These are phyloP conservation scores for Gallinago jamesoni DNA, from an alignment of 2,113 vertebrate genomes.

Conservation along the genomic window DNA sequence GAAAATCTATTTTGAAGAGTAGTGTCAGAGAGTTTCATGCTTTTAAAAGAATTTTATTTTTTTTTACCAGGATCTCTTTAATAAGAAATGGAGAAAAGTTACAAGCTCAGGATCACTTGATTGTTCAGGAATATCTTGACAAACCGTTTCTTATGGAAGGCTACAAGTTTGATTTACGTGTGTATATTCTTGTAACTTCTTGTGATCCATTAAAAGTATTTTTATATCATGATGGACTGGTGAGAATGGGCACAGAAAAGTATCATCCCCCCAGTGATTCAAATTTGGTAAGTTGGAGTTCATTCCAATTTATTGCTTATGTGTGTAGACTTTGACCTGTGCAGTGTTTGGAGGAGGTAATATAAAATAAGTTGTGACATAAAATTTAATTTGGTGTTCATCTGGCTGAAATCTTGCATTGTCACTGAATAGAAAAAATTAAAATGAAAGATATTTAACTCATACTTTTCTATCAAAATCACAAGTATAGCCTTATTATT, in stretches of 20 bases:
- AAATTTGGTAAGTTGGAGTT: slow-evolving; percentile 88
- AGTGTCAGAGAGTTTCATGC: neutral
- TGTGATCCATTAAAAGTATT: slow-evolving; percentile 96
- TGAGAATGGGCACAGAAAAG: slow-evolving; percentile 97
- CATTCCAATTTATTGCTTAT: neutral
- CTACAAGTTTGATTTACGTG: slow-evolving; percentile 97
- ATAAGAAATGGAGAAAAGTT: slow-evolving; percentile 97
- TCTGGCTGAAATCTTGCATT: neutral
- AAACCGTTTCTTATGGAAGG: slow-evolving; percentile 98
- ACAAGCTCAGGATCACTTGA: slow-evolving; percentile 95
- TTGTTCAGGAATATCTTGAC: slow-evolving; percentile 98
- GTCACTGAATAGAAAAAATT: neutral
- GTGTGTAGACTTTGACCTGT: neutral
- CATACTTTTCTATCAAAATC: neutral
- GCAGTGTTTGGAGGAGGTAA: neutral
- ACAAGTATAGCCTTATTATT: neutral
- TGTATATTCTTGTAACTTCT: slow-evolving; percentile 97
- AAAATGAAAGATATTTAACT: neutral
- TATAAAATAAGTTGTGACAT: neutral
- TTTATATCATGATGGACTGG: slow-evolving; percentile 96
- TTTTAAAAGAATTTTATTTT: slow-evolving; percentile 26
- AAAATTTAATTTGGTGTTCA: neutral
- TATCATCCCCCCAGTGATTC: slow-evolving; percentile 93
- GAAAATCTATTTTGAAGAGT: neutral
- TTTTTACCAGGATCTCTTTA: slow-evolving; percentile 89